Conservation (phyloP, 2,888 invertebrate species). For the Rotaria macrura region DNA sequence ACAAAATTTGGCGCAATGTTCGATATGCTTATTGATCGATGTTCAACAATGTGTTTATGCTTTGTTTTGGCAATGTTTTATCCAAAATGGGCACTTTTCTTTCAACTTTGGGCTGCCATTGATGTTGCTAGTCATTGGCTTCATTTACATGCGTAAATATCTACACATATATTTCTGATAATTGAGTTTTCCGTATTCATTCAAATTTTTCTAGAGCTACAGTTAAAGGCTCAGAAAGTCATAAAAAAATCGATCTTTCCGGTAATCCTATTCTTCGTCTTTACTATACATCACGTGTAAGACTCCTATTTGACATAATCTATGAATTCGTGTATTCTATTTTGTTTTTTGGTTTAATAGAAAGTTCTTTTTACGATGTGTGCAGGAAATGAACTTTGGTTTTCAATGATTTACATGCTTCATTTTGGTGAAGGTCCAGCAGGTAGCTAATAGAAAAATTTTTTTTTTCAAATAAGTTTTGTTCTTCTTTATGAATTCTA, state of each 20-base stretch:
- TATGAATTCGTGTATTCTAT: neutral
- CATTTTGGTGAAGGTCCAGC: slow-evolving; percentile 79
- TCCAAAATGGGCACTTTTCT: slow-evolving; percentile 79
- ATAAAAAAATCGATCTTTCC: slow-evolving; percentile 79
- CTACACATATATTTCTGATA: neutral
- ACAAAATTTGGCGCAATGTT: slow-evolving; percentile 68
- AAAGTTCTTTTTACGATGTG: slow-evolving; percentile 86
- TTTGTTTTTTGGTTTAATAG: too few relatives aligned
- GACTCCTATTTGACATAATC: neutral
- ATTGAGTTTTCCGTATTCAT: neutral
- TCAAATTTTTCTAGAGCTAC: slow-evolving; percentile 48
- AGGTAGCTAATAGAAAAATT: slow-evolving; percentile 55
- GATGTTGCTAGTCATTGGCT: slow-evolving; percentile 98
- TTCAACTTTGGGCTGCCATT: slow-evolving; percentile 81
- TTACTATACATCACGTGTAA: slow-evolving; percentile 69
- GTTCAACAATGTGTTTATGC: slow-evolving; percentile 83
- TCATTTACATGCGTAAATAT: slow-evolving; percentile 61
- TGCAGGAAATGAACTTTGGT: slow-evolving; percentile 90
- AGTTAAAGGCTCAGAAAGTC: slow-evolving; percentile 57
- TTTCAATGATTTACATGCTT: slow-evolving; percentile 76
- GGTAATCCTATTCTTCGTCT: slow-evolving; percentile 80
- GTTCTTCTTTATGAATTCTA: neutral
- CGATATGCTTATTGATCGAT: slow-evolving; percentile 89
- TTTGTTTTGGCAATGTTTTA: slow-evolving; percentile 83
- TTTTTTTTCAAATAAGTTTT: slow-evolving; percentile 10